These are phyloP conservation scores for Rhinopomastus cyanomelas DNA, from an alignment of 2,113 vertebrate species.

Conservation along the genomic window DNA sequence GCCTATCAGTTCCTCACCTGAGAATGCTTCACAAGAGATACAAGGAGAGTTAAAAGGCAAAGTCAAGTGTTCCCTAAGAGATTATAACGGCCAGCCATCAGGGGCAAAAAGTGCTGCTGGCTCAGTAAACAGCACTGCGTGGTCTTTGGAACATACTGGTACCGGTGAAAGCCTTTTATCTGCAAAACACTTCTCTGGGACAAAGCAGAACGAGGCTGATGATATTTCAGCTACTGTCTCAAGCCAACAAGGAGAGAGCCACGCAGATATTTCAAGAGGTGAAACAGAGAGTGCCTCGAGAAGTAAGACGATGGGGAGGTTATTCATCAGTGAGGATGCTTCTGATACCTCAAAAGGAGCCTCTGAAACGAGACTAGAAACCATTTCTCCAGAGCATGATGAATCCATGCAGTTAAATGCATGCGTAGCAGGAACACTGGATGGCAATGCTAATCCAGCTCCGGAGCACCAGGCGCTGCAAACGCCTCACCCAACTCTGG, in stretches of 20 bases:
- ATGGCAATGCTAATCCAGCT: conserved; percentile 74
- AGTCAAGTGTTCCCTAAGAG: conserved; percentile 30
- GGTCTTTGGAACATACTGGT: neutral
- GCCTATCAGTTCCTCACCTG: conserved; percentile 55
- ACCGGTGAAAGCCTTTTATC: conserved; percentile 5
- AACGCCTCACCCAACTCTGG: conserved; percentile 10
- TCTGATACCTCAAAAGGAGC: neutral
- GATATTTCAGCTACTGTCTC: neutral
- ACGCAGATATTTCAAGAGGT: conserved; percentile 26
- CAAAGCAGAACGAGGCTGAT: conserved; percentile 22
- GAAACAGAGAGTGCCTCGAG: neutral
- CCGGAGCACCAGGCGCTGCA: neutral
- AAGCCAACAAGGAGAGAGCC: neutral
- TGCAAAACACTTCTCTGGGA: neutral
- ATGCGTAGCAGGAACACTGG: conserved; percentile 26
- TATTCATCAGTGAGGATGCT: conserved; percentile 48
- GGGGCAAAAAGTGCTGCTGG: conserved; percentile 30
- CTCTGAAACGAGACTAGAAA: neutral
- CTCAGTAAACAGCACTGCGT: conserved; percentile 2
- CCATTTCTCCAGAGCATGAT: neutral
- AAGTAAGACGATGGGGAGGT: conserved; percentile 31
- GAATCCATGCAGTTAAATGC: conserved; percentile 32
- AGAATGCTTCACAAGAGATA: conserved; percentile 29
- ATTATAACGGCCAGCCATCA: conserved; percentile 19
- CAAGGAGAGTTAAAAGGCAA: conserved; percentile 50